phyloP scores from a whole-genome alignment of 2,888 invertebrate species.

The Ophion slaviceki region DNA sequence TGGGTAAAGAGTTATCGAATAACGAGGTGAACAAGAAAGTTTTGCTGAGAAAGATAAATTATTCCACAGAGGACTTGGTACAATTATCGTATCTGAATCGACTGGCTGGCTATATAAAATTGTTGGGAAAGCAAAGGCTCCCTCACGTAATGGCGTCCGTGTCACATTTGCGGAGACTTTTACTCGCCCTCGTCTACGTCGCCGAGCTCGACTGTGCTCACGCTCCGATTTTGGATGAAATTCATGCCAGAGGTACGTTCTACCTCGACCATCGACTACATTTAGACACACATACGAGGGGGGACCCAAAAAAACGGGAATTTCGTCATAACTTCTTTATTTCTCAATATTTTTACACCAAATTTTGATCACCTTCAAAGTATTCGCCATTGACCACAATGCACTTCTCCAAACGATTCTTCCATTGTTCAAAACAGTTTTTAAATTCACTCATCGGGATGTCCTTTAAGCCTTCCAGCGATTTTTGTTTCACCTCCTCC shows the following conservation, averaged over 20 bases:
- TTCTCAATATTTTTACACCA: too few relatives aligned
- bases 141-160: constrained; percentile 85
- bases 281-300: neutral
- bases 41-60: too few relatives aligned
- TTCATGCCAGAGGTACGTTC: constrained; percentile 79
- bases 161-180: constrained; percentile 85
- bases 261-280: neutral
- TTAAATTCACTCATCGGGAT: too few relatives aligned
- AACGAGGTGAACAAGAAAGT: neutral
- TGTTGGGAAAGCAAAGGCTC: constrained; percentile 86
- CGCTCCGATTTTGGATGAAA: constrained; percentile 85
- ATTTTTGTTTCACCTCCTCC: too few relatives aligned
- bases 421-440: too few relatives aligned
- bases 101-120: constrained; percentile 87
- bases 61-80: constrained; percentile 85
- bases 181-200: constrained; percentile 85
- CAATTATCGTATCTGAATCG: constrained; percentile 88
- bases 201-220: constrained; percentile 84
- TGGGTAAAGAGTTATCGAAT: neutral
- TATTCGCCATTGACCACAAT: too few relatives aligned
- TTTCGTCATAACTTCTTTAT: too few relatives aligned
- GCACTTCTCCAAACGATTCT: too few relatives aligned
- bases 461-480: too few relatives aligned
- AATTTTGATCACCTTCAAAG: too few relatives aligned
- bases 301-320: too few relatives aligned